Evolutionary conservation across 2,888 invertebrate species (phyloP), one percentile per base, ranked within the genome.

Genomic region (Neoscelio sp.): DNA sequence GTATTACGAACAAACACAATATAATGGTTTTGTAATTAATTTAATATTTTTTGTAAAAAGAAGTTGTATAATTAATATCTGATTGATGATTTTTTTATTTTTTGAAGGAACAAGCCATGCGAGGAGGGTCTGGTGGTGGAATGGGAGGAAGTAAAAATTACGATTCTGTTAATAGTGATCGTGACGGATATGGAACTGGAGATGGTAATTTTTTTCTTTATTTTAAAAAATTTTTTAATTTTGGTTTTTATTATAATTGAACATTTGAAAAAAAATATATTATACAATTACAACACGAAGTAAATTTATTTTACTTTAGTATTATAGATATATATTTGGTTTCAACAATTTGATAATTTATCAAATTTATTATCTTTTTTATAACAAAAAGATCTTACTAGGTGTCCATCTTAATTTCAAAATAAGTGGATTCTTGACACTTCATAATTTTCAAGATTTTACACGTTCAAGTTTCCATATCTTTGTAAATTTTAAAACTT

Each of bases 41-140:
- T 64, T 73, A 40, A 78, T 40, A 17, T 38, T 10, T 2, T 23
- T 38, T 30, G n/a, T 18, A n/a, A 10, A 26, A 26, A 3, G 7
- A 26, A 5, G 26, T 26, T 3, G 26, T 26, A 7, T 26, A 26
- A 26, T 26, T 26, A 26, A 26, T 26, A 26, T 26, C 3, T 26
- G 7, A 7, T 33, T 33, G 10, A 3, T 2, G 2, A 33, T 33
- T 33, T n/a, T 33, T 7, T 42, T 42, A 26, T 81, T 28, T 78
- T 30, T 80, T 83, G 62, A 42, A 90, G 89, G 90, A 90, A 80
- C 90, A 90, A 84, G 90, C 90, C 2, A 89, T 89, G 85, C 85
- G 90, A 71, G 87, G 89, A 4, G 83, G 84, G 5, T 84, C 84
- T 13, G 84, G 85, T n/a, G 82, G 83, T 1, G 82, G 84, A 2